Conservation (phyloP, 92 coral and sea anemone genomes). For the Pocillopora grandis region DNA sequence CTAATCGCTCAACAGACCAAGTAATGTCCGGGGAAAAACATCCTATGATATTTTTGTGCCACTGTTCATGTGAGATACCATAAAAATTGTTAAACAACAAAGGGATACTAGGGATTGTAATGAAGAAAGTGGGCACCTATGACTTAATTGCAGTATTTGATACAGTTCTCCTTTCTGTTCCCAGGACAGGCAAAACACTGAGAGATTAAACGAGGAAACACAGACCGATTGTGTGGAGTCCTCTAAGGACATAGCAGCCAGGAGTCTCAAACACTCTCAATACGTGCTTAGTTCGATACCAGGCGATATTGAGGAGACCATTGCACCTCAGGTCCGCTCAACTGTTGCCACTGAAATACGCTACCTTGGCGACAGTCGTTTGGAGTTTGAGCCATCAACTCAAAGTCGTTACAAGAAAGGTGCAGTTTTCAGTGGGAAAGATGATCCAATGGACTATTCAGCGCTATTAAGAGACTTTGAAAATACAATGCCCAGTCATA, state of each 20-base stretch:
- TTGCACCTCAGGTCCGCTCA: conserved; percentile 31
- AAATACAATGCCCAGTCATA: conserved; percentile 1
- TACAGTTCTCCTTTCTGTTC: neutral
- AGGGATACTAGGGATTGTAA: no score
- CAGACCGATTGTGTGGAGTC: conserved; percentile 30
- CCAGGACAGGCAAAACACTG: conserved; percentile 29
- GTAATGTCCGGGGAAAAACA: no score
- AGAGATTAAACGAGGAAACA: conserved; percentile 32
- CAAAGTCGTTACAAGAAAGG: neutral
- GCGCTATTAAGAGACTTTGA: neutral
- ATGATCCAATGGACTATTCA: conserved; percentile 14
- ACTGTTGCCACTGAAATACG: conserved; percentile 33
- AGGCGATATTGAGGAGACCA: conserved; percentile 26
- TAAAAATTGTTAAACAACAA: no score
- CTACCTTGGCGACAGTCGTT: conserved; percentile 15
- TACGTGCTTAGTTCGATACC: conserved; percentile 9
- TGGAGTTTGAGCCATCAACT: conserved; percentile 13
- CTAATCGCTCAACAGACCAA: no score
- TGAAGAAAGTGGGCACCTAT: no score
- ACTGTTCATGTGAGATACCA: no score
- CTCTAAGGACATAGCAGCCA: neutral
- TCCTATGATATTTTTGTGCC: no score
- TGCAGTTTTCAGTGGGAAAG: conserved; percentile 7
- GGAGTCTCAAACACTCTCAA: neutral
- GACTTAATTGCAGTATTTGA: neutral